phyloP scores from a whole-genome alignment of 2,888 invertebrate genomes.

The Andrena praecox region DNA sequence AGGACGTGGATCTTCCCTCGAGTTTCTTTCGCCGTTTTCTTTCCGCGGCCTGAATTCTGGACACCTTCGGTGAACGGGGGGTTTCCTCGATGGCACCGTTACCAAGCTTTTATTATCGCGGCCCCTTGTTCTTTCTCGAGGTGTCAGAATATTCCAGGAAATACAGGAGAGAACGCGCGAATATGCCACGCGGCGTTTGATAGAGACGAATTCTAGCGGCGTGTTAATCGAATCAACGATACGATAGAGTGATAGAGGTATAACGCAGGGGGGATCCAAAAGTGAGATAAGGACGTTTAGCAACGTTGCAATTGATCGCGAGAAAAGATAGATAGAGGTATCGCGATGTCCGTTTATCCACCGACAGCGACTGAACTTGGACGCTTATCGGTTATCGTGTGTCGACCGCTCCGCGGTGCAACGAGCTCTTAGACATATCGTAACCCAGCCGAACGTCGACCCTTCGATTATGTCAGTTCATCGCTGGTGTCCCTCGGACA shows the following conservation, averaged over 20 bases:
- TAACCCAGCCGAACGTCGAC: slow-evolving; percentile 62
- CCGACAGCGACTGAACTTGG: slow-evolving; percentile 50
- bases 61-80: background rate
- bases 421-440: slow-evolving; percentile 61
- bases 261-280: slow-evolving; percentile 30
- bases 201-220: background rate
- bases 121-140: background rate
- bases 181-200: background rate
- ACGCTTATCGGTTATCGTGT: slow-evolving; percentile 64
- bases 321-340: slow-evolving; percentile 56
- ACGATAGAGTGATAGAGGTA: background rate
- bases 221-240: slow-evolving; percentile 16
- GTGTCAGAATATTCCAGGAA: background rate
- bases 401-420: slow-evolving; percentile 51
- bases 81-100: background rate
- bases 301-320: slow-evolving; percentile 56
- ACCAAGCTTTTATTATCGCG: background rate
- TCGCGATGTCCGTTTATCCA: slow-evolving; percentile 52
- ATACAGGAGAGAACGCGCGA: background rate
- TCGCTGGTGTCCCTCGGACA: slow-evolving; percentile 57
- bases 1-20: slow-evolving; percentile 39
- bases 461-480: slow-evolving; percentile 67
- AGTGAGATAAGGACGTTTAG: slow-evolving; percentile 51
- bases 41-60: slow-evolving; percentile 26
- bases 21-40: slow-evolving; percentile 21